Base-by-base conservation (phyloP, 2,888 invertebrate genomes). In the Melinaea menophilus region DNA sequence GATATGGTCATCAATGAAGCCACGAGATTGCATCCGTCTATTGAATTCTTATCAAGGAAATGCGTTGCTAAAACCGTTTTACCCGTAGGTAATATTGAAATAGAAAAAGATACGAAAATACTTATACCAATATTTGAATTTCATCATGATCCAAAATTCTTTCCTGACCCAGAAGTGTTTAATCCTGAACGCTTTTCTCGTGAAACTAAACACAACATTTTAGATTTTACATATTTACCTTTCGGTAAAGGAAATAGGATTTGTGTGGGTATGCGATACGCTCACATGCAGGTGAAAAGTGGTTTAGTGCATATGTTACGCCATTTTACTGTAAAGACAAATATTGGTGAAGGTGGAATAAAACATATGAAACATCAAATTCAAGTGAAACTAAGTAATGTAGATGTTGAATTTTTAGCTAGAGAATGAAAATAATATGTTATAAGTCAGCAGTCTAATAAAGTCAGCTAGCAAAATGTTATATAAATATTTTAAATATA, bases 191-290 rank as follows among this genome's bases (percentile, higher is more conserved):
- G 89, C 59, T 85, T 85, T 70, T 64, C 73, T 5, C 71, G 75
- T 0, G 80, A 84, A 46, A 66, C 70, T 4, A 73, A 73, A 61
- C 68, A 76, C 0, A 77, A 70, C 46, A 51, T 62, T 7, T 34
- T 54, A 9, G 81, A 82, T 34, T 70, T 72, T 41, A 74, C 76
- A 0, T 90, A 82, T 61, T 69, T 87, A 71, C 88, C 91, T 1
- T 91, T 91, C 69, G 91, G 91, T 1, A 85, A 78, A 71, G 91
- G 90, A 0, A 81, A 82, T 3, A 75, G 91, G 51, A 74, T 80
- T 13, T 91, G 91, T 66, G 84, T 91, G 3, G 91, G 91, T 68
- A 71, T 74, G 61, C 77, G 81, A 63, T 82, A 76, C 61, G 82
- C 82, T 0, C 73, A 69, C 11, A 61, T 84, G 2, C 73, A 73